These are phyloP conservation scores for Andrena trimmerana DNA, from an alignment of 2,888 invertebrate genomes.

Conservation along the genomic window DNA sequence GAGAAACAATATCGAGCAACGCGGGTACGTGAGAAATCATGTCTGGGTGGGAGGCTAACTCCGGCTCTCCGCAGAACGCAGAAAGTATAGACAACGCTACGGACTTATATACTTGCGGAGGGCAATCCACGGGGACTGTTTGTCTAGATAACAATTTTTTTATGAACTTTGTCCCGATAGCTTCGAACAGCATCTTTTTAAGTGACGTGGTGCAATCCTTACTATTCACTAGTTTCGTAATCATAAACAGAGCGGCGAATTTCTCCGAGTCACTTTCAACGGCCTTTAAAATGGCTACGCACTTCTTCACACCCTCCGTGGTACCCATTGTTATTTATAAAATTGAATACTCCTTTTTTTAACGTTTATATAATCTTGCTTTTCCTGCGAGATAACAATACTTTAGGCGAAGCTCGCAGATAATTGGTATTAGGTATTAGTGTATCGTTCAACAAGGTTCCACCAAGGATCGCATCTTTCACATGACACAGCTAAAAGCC, in stretches of 20 bases:
- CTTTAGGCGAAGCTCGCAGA: conserved; percentile 7
- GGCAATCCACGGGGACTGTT: conserved; percentile 94
- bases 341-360: neutral
- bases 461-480: conserved; percentile 58
- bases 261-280: conserved; percentile 95
- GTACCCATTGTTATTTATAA: conserved; percentile 82
- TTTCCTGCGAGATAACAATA: neutral
- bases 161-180: conserved; percentile 95
- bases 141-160: conserved; percentile 92
- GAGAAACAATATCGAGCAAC: conserved; percentile 93
- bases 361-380: neutral
- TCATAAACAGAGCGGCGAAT: conserved; percentile 96
- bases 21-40: conserved; percentile 94
- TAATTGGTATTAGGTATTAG: conserved; percentile 36
- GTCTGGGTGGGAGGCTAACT: conserved; percentile 92
- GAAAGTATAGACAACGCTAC: conserved; percentile 95
- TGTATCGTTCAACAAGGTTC: conserved; percentile 44
- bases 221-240: conserved; percentile 94
- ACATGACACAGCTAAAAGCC: conserved; percentile 72
- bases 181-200: conserved; percentile 94
- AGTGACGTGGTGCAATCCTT: conserved; percentile 91
- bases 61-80: conserved; percentile 93
- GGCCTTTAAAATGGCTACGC: conserved; percentile 91
- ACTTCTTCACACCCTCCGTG: conserved; percentile 94
- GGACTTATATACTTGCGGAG: conserved; percentile 95